Conservation (phyloP, 1,140 invertebrate genomes). For the Batillaria attramentaria region DNA sequence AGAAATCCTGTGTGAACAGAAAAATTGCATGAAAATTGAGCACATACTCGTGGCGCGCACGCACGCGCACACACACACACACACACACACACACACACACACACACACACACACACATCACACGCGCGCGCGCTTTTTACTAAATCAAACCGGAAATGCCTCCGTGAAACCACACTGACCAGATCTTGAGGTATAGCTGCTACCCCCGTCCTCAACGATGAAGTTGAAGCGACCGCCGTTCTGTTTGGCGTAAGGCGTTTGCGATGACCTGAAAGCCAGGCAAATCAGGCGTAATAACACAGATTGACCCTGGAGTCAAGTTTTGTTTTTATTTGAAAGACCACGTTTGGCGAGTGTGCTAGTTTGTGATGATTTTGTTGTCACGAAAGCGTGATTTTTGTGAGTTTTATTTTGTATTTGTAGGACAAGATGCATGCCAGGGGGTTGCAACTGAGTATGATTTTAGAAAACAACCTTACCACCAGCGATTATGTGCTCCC, state of each 20-base stretch:
- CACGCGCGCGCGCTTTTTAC: too few relatives aligned
- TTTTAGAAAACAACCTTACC: background rate
- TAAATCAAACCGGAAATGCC: too few relatives aligned
- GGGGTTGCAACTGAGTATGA: background rate
- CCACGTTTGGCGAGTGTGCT: too few relatives aligned
- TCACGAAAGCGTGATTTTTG: background rate
- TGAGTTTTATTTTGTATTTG: background rate
- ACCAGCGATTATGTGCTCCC: slow-evolving; percentile 24
- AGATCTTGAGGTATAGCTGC: slow-evolving; percentile 38
- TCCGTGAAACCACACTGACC: too few relatives aligned
- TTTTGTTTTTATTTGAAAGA: background rate
- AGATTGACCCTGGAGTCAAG: background rate
- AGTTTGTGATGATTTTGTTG: too few relatives aligned
- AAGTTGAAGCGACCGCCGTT: slow-evolving; percentile 51
- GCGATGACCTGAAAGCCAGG: slow-evolving; percentile 38
- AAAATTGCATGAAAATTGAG: too few relatives aligned
- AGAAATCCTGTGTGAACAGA: slow-evolving; percentile 54
- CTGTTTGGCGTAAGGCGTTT: slow-evolving; percentile 48
- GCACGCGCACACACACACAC: too few relatives aligned
- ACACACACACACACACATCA: too few relatives aligned
- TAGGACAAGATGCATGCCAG: too few relatives aligned
- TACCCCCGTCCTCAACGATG: slow-evolving; percentile 30
- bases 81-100: too few relatives aligned
- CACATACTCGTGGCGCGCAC: too few relatives aligned
- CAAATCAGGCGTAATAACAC: background rate